Evolutionary conservation across 2,888 invertebrate genomes (phyloP).

Genomic region (Cynaeus angustus): DNA sequence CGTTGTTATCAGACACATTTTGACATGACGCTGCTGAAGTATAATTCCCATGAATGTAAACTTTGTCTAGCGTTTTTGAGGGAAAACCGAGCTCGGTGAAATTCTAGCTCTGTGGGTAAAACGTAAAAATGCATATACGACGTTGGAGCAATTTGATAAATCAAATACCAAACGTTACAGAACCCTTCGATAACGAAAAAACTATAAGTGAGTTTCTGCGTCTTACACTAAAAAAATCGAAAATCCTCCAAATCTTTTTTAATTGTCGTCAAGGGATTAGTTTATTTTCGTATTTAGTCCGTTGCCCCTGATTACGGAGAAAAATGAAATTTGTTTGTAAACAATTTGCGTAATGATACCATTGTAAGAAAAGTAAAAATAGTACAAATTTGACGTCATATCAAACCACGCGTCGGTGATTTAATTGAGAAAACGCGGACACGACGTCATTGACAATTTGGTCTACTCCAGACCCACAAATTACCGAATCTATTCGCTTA

Average conservation of each 20-base stretch:
- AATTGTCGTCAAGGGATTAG: slow-evolving; percentile 12
- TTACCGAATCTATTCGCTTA: slow-evolving; percentile 27
- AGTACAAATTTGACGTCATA: slow-evolving; percentile 28
- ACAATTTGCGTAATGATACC: not conserved
- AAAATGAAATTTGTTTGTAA: slow-evolving; percentile 10
- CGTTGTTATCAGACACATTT: too few relatives aligned
- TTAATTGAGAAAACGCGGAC: slow-evolving; percentile 17
- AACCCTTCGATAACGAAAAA: too few relatives aligned
- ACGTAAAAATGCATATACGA: too few relatives aligned
- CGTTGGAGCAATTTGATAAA: too few relatives aligned
- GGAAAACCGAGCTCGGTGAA: too few relatives aligned
- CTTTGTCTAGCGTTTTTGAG: too few relatives aligned
- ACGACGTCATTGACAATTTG: slow-evolving; percentile 25
- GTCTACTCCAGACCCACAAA: slow-evolving; percentile 8
- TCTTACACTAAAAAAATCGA: not conserved
- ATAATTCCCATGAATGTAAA: too few relatives aligned
- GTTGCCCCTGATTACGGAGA: not conserved
- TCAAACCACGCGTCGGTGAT: slow-evolving; percentile 11
- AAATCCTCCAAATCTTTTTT: slow-evolving; percentile 8
- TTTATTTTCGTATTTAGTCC: not conserved
- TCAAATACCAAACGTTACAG: not conserved
- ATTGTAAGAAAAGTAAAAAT: slow-evolving; percentile 27
- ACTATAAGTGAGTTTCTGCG: too few relatives aligned
- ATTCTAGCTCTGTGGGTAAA: too few relatives aligned
- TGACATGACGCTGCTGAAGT: too few relatives aligned